Evolutionary conservation across 2,888 invertebrate species (phyloP).

Genomic region (Conops quadrifasciatus): DNA sequence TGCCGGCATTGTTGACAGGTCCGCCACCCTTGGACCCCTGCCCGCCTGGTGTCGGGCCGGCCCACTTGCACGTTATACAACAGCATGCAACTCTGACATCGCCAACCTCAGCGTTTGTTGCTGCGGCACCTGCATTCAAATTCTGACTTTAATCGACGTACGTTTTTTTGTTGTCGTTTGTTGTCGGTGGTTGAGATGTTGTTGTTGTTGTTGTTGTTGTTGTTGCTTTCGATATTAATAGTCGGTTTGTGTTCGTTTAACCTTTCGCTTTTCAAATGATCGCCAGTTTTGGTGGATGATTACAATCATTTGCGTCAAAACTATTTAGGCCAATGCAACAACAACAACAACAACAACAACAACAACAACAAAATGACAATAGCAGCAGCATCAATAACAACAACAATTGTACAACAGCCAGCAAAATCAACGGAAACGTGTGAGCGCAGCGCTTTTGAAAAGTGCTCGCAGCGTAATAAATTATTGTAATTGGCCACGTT

Average conservation of each 20-base stretch:
- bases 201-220: slow-evolving; percentile 5
- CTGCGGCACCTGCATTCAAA: slow-evolving; percentile 11
- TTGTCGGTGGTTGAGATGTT: neutral
- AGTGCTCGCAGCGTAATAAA: slow-evolving; percentile 31
- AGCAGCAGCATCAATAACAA: neutral
- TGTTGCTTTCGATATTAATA: slow-evolving; percentile 15
- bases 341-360: neutral
- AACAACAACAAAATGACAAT: neutral
- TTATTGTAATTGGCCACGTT: slow-evolving; percentile 38
- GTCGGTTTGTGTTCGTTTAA: slow-evolving; percentile 19
- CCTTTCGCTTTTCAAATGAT: slow-evolving; percentile 24
- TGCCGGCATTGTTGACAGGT: neutral
- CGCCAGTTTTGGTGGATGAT: slow-evolving; percentile 23
- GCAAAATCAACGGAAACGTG: too few relatives aligned
- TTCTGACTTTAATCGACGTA: neutral
- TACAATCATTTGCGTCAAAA: slow-evolving; percentile 33
- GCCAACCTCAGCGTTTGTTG: neutral
- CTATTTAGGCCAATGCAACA: neutral
- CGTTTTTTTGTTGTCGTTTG: neutral
- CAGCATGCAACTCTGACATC: slow-evolving; percentile 2
- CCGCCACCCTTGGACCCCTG: neutral
- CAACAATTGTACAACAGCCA: neutral
- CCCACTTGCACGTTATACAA: neutral
- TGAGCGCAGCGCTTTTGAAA: slow-evolving; percentile 10
- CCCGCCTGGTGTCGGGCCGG: too few relatives aligned